These are phyloP conservation scores for Watsonalla binaria DNA, from an alignment of 2,888 invertebrate species.

Conservation along the genomic window DNA sequence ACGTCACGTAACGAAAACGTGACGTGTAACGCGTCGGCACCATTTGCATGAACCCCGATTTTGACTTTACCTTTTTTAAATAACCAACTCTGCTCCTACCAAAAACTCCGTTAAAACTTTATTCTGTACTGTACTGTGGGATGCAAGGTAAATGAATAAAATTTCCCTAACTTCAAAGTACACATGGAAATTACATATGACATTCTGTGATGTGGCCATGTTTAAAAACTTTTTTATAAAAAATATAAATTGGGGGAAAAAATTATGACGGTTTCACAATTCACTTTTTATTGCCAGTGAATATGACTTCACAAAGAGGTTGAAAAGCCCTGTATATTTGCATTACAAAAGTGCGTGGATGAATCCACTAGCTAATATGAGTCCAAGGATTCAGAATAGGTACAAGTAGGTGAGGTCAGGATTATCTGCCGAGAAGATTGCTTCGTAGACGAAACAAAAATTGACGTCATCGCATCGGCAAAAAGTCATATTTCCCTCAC, in stretches of 20 bases:
- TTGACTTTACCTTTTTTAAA: neutral
- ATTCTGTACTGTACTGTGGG: neutral
- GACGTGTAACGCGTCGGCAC: conserved; percentile 1
- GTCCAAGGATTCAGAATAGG: neutral
- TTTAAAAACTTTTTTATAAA: neutral
- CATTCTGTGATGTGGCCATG: neutral
- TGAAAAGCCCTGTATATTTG: too few species aligned
- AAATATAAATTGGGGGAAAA: neutral
- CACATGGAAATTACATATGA: neutral
- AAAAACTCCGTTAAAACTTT: neutral
- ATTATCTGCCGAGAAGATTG: neutral
- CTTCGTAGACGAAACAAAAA: neutral
- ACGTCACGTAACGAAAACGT: neutral
- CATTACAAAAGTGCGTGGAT: too few species aligned
- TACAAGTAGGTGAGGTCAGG: neutral
- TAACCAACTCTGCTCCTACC: too few species aligned
- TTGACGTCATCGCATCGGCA: neutral
- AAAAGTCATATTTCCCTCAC: neutral
- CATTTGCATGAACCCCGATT: neutral
- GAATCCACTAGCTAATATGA: too few species aligned
- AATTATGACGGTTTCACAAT: neutral
- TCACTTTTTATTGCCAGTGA: neutral
- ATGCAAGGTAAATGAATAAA: conserved; percentile 1
- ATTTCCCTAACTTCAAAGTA: conserved; percentile 1
- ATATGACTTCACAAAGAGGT: too few species aligned